Evolutionary conservation across 2,888 invertebrate species (phyloP), one percentile per base, ranked within the genome.

Genomic region (Atethmia centrago): DNA sequence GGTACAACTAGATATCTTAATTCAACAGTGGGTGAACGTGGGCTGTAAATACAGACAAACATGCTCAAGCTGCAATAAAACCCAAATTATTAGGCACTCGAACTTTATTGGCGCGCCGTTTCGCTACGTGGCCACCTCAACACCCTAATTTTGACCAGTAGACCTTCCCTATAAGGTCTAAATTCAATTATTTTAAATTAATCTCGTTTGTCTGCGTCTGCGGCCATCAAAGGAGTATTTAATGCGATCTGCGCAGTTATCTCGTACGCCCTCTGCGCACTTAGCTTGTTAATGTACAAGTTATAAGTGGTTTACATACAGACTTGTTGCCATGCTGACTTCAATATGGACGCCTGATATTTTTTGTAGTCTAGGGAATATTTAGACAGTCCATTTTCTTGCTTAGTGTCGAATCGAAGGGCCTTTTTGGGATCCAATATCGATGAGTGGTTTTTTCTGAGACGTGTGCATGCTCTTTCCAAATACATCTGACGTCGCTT

Each of bases 151-250:
- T 59, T 79, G 68, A 56, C 82, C 82, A 49, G 79, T 71, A 75
- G 65, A 70, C 82, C 79, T 83, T 71, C 85, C 72, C 71, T 76
- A 77, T 76, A 82, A 69, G 85, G 85, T 77, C 59, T 59, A 80
- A 70, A 85, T 79, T 77, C 81, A 74, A 77, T 85, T 83, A 83
- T 77, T 77, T 73, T 73, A 77, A 66, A 80, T 77, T 53, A 21
- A 42, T 49, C 51, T 67, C 61, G 56, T 82, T 82, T 82, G 82
- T 79, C 70, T 79, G 72, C 59, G 62, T 79, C 59, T 70, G 79
- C 71, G 40, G 31, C 84, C 83, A 82, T 86, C 82, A 83, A 85
- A 86, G 83, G 86, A 80, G 70, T 72, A 81, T 78, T 83, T 79
- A 85, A 79, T 81, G 84, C 77, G 80, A 80, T 83, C 75, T 73